Evolutionary conservation across 2,797 vertebrate species (phyloP).

Genomic region (Cygnus olor): DNA sequence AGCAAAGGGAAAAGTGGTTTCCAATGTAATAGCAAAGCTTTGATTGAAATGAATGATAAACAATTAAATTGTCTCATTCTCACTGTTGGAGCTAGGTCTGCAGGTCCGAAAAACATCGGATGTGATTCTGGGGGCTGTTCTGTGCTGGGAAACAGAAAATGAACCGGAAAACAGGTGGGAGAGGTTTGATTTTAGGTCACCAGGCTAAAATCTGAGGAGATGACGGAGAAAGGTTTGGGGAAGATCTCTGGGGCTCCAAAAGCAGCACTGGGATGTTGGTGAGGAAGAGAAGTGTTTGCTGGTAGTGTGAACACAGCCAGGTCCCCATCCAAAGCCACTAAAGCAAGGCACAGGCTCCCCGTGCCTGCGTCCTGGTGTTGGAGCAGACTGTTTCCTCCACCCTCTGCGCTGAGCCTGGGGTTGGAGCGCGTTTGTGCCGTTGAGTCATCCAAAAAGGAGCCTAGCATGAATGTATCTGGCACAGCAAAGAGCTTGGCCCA

Average conservation of each 20-base stretch:
- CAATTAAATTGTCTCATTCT: background rate
- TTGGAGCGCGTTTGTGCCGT: background rate
- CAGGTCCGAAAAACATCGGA: background rate
- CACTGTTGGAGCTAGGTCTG: background rate
- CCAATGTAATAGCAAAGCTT: background rate
- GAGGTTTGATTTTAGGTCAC: background rate
- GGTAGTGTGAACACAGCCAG: background rate
- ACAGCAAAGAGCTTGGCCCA: constrained; percentile 1
- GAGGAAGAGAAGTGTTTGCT: background rate
- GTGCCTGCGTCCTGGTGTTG: fast-evolving
- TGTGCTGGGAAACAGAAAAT: background rate
- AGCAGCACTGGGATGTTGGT: background rate
- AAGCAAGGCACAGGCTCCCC: background rate
- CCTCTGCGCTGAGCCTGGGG: background rate
- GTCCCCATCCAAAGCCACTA: background rate
- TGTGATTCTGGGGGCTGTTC: background rate
- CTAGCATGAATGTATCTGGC: background rate
- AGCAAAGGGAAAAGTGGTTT: background rate
- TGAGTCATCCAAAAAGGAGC: constrained; percentile 18
- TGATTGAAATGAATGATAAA: background rate
- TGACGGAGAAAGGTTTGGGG: background rate
- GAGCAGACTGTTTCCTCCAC: background rate
- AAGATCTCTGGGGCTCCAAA: background rate
- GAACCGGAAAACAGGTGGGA: fast-evolving
- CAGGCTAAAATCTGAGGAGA: background rate